Evolutionary conservation across 1,140 invertebrate genomes (phyloP), one percentile per base, ranked within the genome.

Genomic region (Microvelia longipes): DNA sequence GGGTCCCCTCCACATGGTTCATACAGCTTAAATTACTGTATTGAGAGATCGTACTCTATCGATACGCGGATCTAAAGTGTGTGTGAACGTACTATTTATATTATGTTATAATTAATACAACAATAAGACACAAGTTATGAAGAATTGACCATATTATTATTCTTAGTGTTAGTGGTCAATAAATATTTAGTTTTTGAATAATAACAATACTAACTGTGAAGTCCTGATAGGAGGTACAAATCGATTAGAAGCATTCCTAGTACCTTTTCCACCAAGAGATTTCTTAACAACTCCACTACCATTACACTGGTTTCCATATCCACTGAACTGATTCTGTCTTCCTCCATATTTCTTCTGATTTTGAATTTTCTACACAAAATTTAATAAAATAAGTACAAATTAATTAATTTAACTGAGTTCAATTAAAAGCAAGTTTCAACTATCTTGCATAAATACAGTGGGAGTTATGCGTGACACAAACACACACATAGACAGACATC

Each of bases 211-310:
- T 61, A 29, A 70, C 69, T 70, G 69, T 27, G 69, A 70, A 35
- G 62, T 61, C 15, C 66, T 70, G 15, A 70, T 1, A 26, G 69
- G 69, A 19, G 69, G 69, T 28, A 70, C 69, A 28, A 70, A 70
- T 28, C 35, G 66, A 14, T 27, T 29, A n/a, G 69, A 30, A 15
- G 29, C 28, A 11, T 28, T 24, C 25, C 69, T 25, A n/a, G n/a
- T n/a, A 2, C 27, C 27, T 35, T 70, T 70, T 15, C 69, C 69
- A 35, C 69, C 69, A 28, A 70, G 69, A 26, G 30, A 70, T 61
- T 70, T 70, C 19, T 62, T 61, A 28, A 69, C 24, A 13, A 14
- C 2, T n/a, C 13, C 29, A 30, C 14, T 2, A 5, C n/a, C 63
- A 5, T 2, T 5, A 24, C 5, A 27, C 2, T n/a, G 24, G 24